Conservation (phyloP, 1,140 invertebrate species). For the Euwallacea similis region DNA sequence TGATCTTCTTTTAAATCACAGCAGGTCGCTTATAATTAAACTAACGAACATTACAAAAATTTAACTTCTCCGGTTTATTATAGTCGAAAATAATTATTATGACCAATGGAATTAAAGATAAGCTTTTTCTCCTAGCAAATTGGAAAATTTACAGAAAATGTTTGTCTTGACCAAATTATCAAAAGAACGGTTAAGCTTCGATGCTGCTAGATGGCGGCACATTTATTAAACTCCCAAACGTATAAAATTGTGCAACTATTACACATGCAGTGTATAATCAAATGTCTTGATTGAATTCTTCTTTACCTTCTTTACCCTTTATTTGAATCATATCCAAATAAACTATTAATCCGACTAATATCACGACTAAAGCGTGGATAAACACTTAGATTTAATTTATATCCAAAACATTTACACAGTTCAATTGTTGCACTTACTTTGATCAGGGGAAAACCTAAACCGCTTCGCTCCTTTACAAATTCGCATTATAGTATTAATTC, state of each 20-base stretch:
- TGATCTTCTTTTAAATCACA: conserved; percentile 30
- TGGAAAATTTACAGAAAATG: too few species aligned
- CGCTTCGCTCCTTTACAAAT: background rate
- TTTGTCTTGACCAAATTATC: too few species aligned
- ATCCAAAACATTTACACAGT: conserved; percentile 22
- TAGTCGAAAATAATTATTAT: too few species aligned
- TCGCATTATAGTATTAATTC: conserved; percentile 22
- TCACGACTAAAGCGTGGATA: conserved; percentile 4
- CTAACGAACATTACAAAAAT: conserved; percentile 36
- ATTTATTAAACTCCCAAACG: background rate
- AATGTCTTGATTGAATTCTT: background rate
- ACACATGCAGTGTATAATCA: background rate
- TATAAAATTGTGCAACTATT: background rate
- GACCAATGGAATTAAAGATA: too few species aligned
- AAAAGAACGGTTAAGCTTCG: background rate
- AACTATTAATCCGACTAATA: conserved; percentile 6
- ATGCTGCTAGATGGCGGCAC: background rate
- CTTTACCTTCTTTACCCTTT: too few species aligned
- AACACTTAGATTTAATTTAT: conserved; percentile 15
- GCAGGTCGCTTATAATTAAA: conserved; percentile 33
- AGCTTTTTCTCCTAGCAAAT: too few species aligned
- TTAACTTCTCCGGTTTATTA: conserved; percentile 21
- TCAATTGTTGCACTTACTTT: conserved; percentile 21
- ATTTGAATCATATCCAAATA: background rate
- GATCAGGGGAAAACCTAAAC: conserved; percentile 9